Conservation (phyloP, 30 jellyfish, hydroid and myxozoan genomes). For the Hydractinia echinata region DNA sequence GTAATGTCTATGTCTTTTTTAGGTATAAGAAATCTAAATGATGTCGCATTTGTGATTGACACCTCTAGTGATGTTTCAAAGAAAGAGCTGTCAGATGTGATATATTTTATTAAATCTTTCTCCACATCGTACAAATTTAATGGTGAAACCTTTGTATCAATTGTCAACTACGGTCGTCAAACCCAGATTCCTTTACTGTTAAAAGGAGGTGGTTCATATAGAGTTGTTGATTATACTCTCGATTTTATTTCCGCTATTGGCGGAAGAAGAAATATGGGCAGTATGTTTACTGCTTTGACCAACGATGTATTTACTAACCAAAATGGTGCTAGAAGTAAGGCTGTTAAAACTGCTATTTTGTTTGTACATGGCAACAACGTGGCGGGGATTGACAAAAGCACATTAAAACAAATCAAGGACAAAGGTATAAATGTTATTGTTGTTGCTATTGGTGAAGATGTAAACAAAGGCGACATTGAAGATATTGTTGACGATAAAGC, state of each 20-base stretch:
- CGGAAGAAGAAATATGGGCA: slow-evolving; percentile 32
- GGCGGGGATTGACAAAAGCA: not conserved
- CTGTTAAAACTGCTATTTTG: not conserved
- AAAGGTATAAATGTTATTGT: not conserved
- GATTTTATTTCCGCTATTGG: slow-evolving; percentile 29
- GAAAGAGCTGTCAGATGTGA: slow-evolving; percentile 40
- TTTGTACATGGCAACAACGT: not conserved
- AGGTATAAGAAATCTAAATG: not conserved
- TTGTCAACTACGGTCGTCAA: slow-evolving; percentile 26
- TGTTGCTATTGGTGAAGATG: not conserved
- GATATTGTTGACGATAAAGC: not conserved
- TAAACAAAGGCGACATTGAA: not conserved
- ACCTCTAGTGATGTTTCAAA: slow-evolving; percentile 19
- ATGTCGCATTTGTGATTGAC: not conserved
- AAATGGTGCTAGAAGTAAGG: not conserved
- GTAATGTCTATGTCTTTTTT: not conserved
- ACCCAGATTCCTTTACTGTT: not conserved
- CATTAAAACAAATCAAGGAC: not conserved
- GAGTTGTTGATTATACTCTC: slow-evolving; percentile 28
- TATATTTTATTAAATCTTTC: slow-evolving; percentile 36
- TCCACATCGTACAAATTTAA: slow-evolving; percentile 25
- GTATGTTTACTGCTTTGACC: slow-evolving; percentile 21
- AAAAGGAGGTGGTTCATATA: slow-evolving; percentile 27
- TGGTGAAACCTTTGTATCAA: not conserved
- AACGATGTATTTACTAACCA: slow-evolving; percentile 29